Evolutionary conservation across 2,797 vertebrate genomes (phyloP), one percentile per base, ranked within the genome.

Genomic region (Trichosurus vulpecula): DNA sequence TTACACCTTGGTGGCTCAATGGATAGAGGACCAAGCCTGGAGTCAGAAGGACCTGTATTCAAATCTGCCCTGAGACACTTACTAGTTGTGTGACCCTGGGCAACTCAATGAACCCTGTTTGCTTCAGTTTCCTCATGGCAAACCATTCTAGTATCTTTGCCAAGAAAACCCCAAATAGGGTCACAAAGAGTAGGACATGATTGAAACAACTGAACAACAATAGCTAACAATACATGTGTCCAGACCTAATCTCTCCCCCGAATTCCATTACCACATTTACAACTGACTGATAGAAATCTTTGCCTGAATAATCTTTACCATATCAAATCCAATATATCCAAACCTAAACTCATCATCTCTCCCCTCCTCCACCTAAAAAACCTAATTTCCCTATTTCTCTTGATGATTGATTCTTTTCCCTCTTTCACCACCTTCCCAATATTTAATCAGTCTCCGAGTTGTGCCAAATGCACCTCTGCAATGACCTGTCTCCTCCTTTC

Each of bases 301-400:
- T 74, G 92, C 31, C 90, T 31, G 51, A 10, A 58, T 54, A 52
- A 31, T 19, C 92, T 93, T 0, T 94, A 53, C 57, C 19, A 54
- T 29, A 47, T 90, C 58, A 91, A 95, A 91, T 95, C 47, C 41
- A 93, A 6, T 53, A 31, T 51, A 27, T 25, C 35, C 25, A 56
- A 95, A 87, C 55, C 66, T 92, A 52, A 94, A 92, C 92, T 53
- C 92, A 14, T 53, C 10, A 54, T 53, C 91, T 96, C 96, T 54
- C 66, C 66, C 56, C 9, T 74, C 29, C n/a, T 53, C 58, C 58
- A 54, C 35, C 51, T 47, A 25, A 95, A 14, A 54, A 92, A 91
- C 31, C 41, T 9, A 31, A 41, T n/a, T 31, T 35, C 29, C 10
- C 10, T 61, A 66, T 0, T 19, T 66, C 90, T 93, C 52, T 22